Evolutionary conservation across 2,113 vertebrate species (phyloP), one percentile per base, ranked within the genome.

Genomic region (Ceyx melanurus): DNA sequence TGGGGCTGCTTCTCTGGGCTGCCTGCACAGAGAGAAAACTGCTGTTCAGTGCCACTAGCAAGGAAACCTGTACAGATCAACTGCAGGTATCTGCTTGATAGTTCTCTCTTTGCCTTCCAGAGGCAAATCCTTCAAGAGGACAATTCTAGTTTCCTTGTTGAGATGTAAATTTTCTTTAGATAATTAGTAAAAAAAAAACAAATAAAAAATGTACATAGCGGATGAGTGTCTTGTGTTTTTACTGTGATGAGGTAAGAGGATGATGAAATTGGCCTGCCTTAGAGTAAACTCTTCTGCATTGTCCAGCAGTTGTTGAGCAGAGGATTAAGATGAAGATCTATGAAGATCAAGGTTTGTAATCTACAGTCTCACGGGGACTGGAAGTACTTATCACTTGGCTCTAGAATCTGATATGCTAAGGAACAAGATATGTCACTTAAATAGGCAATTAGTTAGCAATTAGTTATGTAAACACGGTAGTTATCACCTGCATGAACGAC

Each of bases 401-500:
- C 15, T 88, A 61, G 66, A 56, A 88, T 92, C 92, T 71, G 82
- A 80, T 95, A 80, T 13, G 45, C 35, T 58, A 57, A 83, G 73
- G 84, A 92, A 85, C 46, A 66, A 88, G 86, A 80, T 85, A 82
- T 86, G 50, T 79, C 16, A 21, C 64, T 76, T 85, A 86, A 87
- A 75, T 26, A 79, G 58, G 66, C 58, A 72, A 76, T 93, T 89
- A 94, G 86, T 85, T 85, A 83, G 48, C 57, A 81, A 65, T 94
- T 90, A 95, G 71, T 88, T 81, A 57, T 62, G 77, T 93, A 92
- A 92, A 94, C 76, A 56, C 13, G 43, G 75, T 46, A 71, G 35
- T 84, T 84, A 53, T 87, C 91, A 90, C 61, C 45, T 87, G 37
- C 64, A 77, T 0, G 1, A 71, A 76, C 64, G 71, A 74, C 72